These are phyloP conservation scores for Agapetus fuscipes DNA, from an alignment of 2,888 invertebrate genomes.

Conservation along the genomic window DNA sequence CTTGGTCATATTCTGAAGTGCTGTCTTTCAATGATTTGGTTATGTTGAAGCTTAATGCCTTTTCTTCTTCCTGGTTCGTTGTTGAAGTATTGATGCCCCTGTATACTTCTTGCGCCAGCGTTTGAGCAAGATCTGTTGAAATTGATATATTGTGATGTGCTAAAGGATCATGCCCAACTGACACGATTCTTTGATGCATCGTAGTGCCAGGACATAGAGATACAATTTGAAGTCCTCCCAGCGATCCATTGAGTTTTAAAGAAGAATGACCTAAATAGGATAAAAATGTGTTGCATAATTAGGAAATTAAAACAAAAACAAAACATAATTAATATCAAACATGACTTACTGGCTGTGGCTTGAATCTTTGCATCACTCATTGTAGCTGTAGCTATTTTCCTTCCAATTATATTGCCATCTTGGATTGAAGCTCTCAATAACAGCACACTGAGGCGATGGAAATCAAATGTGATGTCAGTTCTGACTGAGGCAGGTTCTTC, in stretches of 20 bases:
- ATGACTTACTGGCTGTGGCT: conserved; percentile 58
- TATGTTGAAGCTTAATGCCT: conserved; percentile 34
- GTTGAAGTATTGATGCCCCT: conserved; percentile 22
- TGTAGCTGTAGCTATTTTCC: conserved; percentile 90
- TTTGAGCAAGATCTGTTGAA: conserved; percentile 26
- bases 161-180: conserved; percentile 70
- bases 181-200: conserved; percentile 75
- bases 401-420: conserved; percentile 60
- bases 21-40: conserved; percentile 25
- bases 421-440: conserved; percentile 71
- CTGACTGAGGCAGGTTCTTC: conserved; percentile 28
- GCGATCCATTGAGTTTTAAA: conserved; percentile 69
- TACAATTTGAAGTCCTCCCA: conserved; percentile 85
- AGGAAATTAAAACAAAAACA: conserved; percentile 6
- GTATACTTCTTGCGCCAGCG: conserved; percentile 33
- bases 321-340: conserved; percentile 8
- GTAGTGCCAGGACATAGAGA: conserved; percentile 80
- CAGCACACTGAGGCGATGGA: conserved; percentile 82
- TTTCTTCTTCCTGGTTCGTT: conserved; percentile 29
- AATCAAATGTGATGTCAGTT: conserved; percentile 85
- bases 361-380: conserved; percentile 85
- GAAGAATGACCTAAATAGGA: conserved; percentile 37
- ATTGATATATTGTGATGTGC: conserved; percentile 32
- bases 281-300: too few species aligned
- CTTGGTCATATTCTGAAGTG: not conserved